Evolutionary conservation across 1,140 invertebrate genomes (phyloP).

Genomic region (Papilio helenus): DNA sequence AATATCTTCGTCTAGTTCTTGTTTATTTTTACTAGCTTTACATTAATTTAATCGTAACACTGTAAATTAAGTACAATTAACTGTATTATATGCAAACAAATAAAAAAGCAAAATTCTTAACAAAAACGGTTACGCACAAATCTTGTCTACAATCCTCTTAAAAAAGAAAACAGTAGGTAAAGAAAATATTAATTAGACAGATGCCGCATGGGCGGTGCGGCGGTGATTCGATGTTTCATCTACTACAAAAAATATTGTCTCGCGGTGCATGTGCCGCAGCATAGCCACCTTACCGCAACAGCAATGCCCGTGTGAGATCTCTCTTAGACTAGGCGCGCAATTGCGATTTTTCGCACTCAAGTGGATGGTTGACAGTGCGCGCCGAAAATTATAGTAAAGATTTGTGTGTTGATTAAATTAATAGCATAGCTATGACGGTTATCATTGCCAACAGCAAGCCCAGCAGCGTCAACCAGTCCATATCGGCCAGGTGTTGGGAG

Average conservation of each 20-base stretch:
- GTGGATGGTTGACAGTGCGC: neutral
- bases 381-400: constrained; percentile 22
- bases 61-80: constrained; percentile 22
- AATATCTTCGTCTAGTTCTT: neutral
- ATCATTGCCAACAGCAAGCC: constrained; percentile 87
- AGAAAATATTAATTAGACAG: constrained; percentile 38
- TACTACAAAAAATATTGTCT: neutral
- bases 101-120: neutral
- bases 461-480: constrained; percentile 87
- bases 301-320: neutral
- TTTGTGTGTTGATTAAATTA: constrained; percentile 66
- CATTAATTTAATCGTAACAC: neutral
- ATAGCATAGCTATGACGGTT: constrained; percentile 86
- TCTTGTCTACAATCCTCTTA: neutral
- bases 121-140: constrained; percentile 8
- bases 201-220: neutral
- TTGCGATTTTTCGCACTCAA: neutral
- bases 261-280: neutral
- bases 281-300: neutral
- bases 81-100: neutral
- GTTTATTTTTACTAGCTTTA: neutral
- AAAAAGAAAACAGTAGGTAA: constrained; percentile 35
- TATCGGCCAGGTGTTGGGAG: constrained; percentile 84
- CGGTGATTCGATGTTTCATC: neutral
- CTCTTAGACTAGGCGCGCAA: neutral